Evolutionary conservation across 1,140 invertebrate genomes (phyloP), one percentile per base, ranked within the genome.

Genomic region (Drosophila carrolli): DNA sequence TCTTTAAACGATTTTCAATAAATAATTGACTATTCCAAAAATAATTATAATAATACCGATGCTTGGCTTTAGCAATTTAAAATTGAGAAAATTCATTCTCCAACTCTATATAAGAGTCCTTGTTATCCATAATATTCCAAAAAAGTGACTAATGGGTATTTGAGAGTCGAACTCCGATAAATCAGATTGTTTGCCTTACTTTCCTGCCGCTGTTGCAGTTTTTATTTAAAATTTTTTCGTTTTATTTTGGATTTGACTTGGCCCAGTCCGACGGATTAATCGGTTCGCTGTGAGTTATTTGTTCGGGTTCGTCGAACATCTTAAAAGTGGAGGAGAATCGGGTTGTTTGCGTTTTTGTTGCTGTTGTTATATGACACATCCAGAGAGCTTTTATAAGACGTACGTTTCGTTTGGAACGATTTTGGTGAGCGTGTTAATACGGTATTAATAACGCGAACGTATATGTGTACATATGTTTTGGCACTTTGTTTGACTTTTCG

Each of bases 341-440:
- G 40, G 23, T 35, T 29, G 59, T 62, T 47, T 9, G 40, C 37
- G 38, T 58, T 61, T 37, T 38, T 76, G 41, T 57, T 74, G 47
- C 58, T 75, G 62, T 50, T 62, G 44, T 74, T 70, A 58, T 78
- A 83, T 88, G 83, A 88, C 83, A 88, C 83, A 88, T 89, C 57
- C 61, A 72, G 54, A 56, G 68, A 75, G 73, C 74, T 85, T 85
- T 81, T 70, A 58, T 68, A 63, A 78, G 48, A 71, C 63, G 68
- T 72, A 85, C 68, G 61, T 54, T 60, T 46, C 32, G 47, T 37
- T 48, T 44, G 55, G 56, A 19, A 48, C 57, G 63, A 50, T 67
- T 73, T 62, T 60, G 78, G 51, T 46, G 50, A 82, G 75, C 83
- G 83, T 88, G 84, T 65, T 89, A 89, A 88, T 88, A 80, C 61